Conservation (phyloP, 2,113 vertebrate species). For the Tupaia chinensis region DNA sequence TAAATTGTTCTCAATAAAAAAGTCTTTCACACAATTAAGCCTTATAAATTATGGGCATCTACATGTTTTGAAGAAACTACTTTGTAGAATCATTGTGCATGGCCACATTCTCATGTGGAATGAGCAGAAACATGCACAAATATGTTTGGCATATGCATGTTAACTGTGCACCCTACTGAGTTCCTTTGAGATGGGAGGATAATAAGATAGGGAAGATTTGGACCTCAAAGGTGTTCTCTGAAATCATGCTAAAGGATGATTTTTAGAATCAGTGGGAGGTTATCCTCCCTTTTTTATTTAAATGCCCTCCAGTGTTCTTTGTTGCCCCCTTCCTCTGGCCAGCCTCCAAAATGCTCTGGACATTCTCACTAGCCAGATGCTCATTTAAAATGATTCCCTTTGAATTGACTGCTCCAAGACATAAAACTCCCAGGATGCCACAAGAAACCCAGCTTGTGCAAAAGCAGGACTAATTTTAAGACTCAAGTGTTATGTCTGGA, state of each 20-base stretch:
- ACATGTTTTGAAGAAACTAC: background rate
- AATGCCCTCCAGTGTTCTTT: background rate
- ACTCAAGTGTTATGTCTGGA: slow-evolving; percentile 80
- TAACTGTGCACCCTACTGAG: no score
- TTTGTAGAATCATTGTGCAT: background rate
- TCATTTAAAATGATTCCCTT: slow-evolving; percentile 6
- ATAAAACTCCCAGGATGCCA: slow-evolving; percentile 34
- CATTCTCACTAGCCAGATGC: background rate
- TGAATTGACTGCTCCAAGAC: background rate
- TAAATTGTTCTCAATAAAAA: background rate
- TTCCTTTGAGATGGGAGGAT: background rate
- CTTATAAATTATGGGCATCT: background rate
- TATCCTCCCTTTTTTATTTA: background rate
- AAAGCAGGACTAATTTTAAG: slow-evolving; percentile 77
- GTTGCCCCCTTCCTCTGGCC: no score
- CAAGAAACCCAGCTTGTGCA: slow-evolving; percentile 3
- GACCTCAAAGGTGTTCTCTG: background rate
- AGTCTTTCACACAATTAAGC: background rate
- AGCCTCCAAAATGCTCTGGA: background rate
- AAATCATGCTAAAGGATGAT: background rate
- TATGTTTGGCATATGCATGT: rapidly evolving
- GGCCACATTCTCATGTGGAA: background rate
- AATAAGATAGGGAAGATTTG: background rate
- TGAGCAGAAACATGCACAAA: background rate
- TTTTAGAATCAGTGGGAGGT: background rate